Evolutionary conservation across 2,888 invertebrate species (phyloP).

Genomic region (Ennomos quercinarius): DNA sequence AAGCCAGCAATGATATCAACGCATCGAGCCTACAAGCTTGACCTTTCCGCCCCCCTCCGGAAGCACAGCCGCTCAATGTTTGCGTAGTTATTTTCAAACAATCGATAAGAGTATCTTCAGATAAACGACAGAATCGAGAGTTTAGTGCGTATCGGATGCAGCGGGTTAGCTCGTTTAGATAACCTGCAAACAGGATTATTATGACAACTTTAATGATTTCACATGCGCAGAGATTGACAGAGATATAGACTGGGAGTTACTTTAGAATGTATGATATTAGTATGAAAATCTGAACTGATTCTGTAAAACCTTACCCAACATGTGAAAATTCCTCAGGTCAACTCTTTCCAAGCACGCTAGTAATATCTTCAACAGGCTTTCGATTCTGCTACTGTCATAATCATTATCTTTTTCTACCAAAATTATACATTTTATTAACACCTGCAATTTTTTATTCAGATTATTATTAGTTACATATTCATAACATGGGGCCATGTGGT

Average conservation of each 20-base stretch:
- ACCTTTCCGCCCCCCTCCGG: conserved; percentile 71
- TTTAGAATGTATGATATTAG: too few relatives aligned
- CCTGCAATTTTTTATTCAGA: conserved; percentile 12
- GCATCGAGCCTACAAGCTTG: conserved; percentile 71
- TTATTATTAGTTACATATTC: too few relatives aligned
- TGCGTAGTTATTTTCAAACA: conserved; percentile 55
- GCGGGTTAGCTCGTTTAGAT: conserved; percentile 73
- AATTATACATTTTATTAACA: conserved; percentile 60
- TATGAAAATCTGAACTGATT: too few relatives aligned
- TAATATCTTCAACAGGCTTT: conserved; percentile 73
- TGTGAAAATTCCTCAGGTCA: conserved; percentile 78
- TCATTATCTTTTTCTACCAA: conserved; percentile 56
- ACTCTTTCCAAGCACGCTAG: conserved; percentile 70
- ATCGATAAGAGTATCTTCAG: conserved; percentile 63
- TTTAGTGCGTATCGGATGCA: conserved; percentile 68
- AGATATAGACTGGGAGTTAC: too few relatives aligned
- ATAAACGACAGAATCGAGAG: conserved; percentile 64
- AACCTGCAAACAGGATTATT: conserved; percentile 53
- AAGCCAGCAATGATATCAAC: conserved; percentile 60
- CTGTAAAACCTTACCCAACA: conserved; percentile 63
- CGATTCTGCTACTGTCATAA: conserved; percentile 60
- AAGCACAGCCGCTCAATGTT: conserved; percentile 60
- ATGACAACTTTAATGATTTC: too few relatives aligned
- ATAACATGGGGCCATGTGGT: too few relatives aligned
- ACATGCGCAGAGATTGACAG: too few relatives aligned